A percentile compares a stretch with the other conserved stretches of the same genome.
Conservation (phyloP, 1,140 invertebrate species). For the Mizuhopecten yessoensis region DNA sequence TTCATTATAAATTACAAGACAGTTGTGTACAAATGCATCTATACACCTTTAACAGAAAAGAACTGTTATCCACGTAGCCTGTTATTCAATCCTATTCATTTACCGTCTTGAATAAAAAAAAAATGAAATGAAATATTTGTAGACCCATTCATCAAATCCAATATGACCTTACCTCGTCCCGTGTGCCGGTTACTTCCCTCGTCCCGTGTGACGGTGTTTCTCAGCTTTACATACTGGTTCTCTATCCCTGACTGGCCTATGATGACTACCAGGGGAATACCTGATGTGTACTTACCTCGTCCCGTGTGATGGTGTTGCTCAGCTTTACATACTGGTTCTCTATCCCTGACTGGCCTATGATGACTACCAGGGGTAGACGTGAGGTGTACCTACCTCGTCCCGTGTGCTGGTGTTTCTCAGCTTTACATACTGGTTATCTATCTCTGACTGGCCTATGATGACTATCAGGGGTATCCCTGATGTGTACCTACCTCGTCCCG, state of each 20-base stretch:
- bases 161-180: too few relatives aligned
- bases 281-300: constrained; percentile 86
- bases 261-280: constrained; percentile 95
- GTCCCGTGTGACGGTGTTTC: constrained; percentile 86
- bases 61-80: too few relatives aligned
- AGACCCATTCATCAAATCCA: too few relatives aligned
- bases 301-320: constrained; percentile 85
- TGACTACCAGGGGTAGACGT: constrained; percentile 94
- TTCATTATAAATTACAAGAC: too few relatives aligned
- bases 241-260: constrained; percentile 96
- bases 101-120: too few relatives aligned
- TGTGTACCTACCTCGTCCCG: constrained; percentile 87
- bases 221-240: constrained; percentile 81
- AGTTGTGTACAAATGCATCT: too few relatives aligned
- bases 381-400: constrained; percentile 86
- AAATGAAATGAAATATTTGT: constrained; percentile 37
- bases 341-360: constrained; percentile 96
- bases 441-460: constrained; percentile 95
- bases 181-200: constrained; percentile 87
- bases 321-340: constrained; percentile 84
- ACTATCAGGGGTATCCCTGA: constrained; percentile 94
- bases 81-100: too few relatives aligned
- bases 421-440: constrained; percentile 86
- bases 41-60: too few relatives aligned
- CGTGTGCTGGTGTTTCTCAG: constrained; percentile 85